Percentiles rank a stretch among this genome's conserved stretches.
These are phyloP conservation scores for Cylas formicarius DNA, from an alignment of 1,140 invertebrate genomes.

Conservation along the genomic window DNA sequence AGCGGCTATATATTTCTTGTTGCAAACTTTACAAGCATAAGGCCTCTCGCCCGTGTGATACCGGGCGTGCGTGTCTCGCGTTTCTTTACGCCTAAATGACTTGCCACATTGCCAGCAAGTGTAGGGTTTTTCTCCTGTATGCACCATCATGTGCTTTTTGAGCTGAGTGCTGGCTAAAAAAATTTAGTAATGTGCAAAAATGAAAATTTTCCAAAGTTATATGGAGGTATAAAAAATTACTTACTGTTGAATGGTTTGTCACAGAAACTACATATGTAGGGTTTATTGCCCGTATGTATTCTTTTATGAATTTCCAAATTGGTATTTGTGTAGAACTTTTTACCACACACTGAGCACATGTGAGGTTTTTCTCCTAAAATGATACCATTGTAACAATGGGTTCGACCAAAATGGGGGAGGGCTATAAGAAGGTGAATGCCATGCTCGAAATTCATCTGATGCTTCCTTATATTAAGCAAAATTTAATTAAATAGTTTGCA, in stretches of 20 bases:
- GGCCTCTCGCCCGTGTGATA: conserved; percentile 63
- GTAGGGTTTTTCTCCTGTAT: conserved; percentile 38
- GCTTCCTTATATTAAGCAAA: too few species aligned
- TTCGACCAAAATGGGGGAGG: too few species aligned
- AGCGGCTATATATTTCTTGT: conserved; percentile 43
- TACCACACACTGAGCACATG: conserved; percentile 29
- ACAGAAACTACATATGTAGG: conserved; percentile 37
- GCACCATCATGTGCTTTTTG: conserved; percentile 34
- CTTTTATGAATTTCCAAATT: conserved; percentile 54
- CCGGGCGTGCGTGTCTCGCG: conserved; percentile 52
- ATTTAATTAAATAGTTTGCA: too few species aligned
- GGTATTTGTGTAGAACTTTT: conserved; percentile 28
- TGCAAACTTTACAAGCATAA: conserved; percentile 51
- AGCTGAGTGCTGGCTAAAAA: conserved; percentile 35
- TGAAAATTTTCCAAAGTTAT: background rate
- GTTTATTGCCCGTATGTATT: conserved; percentile 53
- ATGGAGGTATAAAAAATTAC: conserved; percentile 16
- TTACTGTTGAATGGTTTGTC: conserved; percentile 35
- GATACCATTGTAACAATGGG: too few species aligned
- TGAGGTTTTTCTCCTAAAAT: conserved; percentile 31
- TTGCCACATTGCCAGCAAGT: conserved; percentile 39
- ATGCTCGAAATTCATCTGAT: too few species aligned
- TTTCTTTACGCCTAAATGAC: conserved; percentile 38
- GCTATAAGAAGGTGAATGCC: too few species aligned
- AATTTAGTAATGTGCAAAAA: conserved; percentile 4